These are phyloP conservation scores for Chrysoperla carnea DNA, from an alignment of 1,140 invertebrate species.

Conservation along the genomic window DNA sequence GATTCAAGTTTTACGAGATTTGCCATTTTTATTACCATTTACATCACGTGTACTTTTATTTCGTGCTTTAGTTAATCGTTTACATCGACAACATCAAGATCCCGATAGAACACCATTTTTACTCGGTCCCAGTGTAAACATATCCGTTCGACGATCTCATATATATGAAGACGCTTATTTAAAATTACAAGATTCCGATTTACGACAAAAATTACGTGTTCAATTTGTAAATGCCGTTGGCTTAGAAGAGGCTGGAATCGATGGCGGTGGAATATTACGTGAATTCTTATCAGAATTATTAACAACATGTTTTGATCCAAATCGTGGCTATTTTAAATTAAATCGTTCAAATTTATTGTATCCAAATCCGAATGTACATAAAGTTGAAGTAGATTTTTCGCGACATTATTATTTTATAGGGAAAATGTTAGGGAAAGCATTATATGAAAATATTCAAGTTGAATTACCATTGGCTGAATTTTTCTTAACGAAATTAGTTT, in stretches of 20 bases:
- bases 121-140: constrained; percentile 9
- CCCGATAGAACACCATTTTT: constrained; percentile 5
- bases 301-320: constrained; percentile 93
- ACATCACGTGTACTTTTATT: constrained; percentile 73
- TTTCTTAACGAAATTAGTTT: constrained; percentile 75
- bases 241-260: constrained; percentile 86
- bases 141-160: constrained; percentile 75
- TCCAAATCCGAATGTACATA: constrained; percentile 80
- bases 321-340: constrained; percentile 82
- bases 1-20: constrained; percentile 71
- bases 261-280: constrained; percentile 86
- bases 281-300: constrained; percentile 84
- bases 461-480: constrained; percentile 89
- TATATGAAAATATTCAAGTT: constrained; percentile 89
- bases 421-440: constrained; percentile 84
- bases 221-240: constrained; percentile 81
- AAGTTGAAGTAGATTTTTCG: constrained; percentile 67
- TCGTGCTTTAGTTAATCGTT: constrained; percentile 39
- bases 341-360: constrained; percentile 89
- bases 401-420: constrained; percentile 95
- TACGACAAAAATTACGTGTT: constrained; percentile 71
- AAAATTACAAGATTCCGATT: constrained; percentile 68
- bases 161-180: constrained; percentile 96
- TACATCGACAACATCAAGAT: constrained; percentile 10
- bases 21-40: constrained; percentile 88